Conservation (phyloP, 2,797 vertebrate species). For the Borostomias antarcticus region DNA sequence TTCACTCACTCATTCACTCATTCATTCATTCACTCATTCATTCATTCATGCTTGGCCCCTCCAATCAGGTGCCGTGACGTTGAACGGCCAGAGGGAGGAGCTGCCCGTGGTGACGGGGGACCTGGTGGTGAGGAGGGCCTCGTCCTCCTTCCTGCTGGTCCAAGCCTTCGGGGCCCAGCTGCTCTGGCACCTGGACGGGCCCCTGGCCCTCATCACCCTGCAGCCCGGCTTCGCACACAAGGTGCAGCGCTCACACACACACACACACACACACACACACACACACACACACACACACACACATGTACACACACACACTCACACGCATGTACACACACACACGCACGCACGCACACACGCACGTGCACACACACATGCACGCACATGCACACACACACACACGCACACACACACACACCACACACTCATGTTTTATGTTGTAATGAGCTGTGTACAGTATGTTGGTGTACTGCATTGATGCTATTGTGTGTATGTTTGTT, state of each 20-base stretch:
- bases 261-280: background rate
- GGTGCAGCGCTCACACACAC: conserved; percentile 66
- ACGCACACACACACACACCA: too few species aligned
- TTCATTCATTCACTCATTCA: background rate
- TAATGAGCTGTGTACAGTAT: too few species aligned
- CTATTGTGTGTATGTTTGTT: too few species aligned
- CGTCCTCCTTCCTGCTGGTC: conserved; percentile 85
- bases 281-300: too few species aligned
- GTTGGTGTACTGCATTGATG: too few species aligned
- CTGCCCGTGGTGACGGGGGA: conserved; percentile 79
- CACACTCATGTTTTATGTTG: too few species aligned
- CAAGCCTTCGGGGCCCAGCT: conserved; percentile 80
- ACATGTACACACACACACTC: too few species aligned
- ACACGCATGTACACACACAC: background rate
- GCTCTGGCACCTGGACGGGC: conserved; percentile 84
- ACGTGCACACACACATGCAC: too few species aligned
- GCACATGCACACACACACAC: background rate
- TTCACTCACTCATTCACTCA: too few species aligned
- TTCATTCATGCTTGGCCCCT: background rate
- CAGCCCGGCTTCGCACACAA: conserved; percentile 84
- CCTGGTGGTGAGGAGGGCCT: conserved; percentile 73
- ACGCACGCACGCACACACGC: too few species aligned
- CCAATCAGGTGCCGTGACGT: conserved; percentile 75
- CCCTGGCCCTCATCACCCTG: conserved; percentile 79
- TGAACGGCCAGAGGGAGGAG: conserved; percentile 73